Percentiles rank a stretch among this genome's conserved stretches.
Evolutionary conservation across 2,888 invertebrate genomes (phyloP).

Genomic region (Hemistola chrysoprasaria): DNA sequence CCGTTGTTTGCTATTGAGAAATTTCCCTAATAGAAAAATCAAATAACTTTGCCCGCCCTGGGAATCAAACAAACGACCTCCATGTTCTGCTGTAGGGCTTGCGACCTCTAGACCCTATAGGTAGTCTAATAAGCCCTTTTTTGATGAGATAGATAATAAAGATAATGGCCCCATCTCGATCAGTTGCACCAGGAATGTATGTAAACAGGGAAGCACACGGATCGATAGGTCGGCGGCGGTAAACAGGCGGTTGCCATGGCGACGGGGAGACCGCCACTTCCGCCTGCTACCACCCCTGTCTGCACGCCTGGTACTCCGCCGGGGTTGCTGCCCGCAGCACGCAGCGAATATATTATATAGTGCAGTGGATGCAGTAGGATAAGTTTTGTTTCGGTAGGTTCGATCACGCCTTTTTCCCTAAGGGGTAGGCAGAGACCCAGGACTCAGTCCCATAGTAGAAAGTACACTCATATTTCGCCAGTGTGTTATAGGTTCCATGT

Average conservation of each 20-base stretch:
- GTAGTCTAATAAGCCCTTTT: too few species aligned
- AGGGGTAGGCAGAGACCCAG: too few species aligned
- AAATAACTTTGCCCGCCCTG: too few species aligned
- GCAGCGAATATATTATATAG: constrained; percentile 31
- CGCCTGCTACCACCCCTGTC: constrained; percentile 38
- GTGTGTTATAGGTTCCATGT: too few species aligned
- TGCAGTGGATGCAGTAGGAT: constrained; percentile 9
- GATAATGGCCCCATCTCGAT: constrained; percentile 1
- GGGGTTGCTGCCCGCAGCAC: constrained; percentile 52
- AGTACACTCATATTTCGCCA: too few species aligned
- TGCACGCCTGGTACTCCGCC: constrained; percentile 22
- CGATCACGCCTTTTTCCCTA: too few species aligned
- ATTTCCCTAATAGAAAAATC: too few species aligned
- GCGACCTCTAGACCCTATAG: too few species aligned
- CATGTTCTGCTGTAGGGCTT: too few species aligned
- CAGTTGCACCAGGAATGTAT: constrained; percentile 51
- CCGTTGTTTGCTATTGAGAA: too few species aligned
- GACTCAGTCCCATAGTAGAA: too few species aligned
- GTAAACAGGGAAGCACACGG: constrained; percentile 67
- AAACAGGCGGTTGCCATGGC: constrained; percentile 79
- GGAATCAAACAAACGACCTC: constrained; percentile 8
- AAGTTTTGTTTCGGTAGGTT: not conserved
- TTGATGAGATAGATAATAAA: too few species aligned
- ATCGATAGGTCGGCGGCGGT: constrained; percentile 67
- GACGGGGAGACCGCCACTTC: constrained; percentile 60